Base-by-base conservation (phyloP, 2,888 invertebrate species). In the Lithophane socia region DNA sequence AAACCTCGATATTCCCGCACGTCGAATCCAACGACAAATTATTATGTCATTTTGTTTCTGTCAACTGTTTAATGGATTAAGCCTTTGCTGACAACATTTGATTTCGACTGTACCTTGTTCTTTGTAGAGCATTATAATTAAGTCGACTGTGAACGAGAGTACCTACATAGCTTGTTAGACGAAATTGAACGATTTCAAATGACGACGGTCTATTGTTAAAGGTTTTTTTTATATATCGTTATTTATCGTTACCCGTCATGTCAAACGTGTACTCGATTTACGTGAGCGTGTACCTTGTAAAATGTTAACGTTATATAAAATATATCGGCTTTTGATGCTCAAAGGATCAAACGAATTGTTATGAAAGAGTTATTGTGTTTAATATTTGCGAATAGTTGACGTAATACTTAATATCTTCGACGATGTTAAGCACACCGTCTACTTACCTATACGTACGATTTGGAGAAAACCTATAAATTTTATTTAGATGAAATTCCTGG, bases 11-110 rank as follows among this genome's bases (percentile, higher is more conserved):
- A 85, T 78, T 84, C 80, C 80, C 75, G 78, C 84, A 86, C 84
- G 87, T 86, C 83, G 85, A 88, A 87, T 87, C 85, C 86, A 86
- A 89, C 90, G 91, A 90, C 91, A 91, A 91, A 92, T 92, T 92
- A 93, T 93, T 92, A 92, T 92, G 91, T 91, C 90, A 90, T 92
- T 93, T 92, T 92, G 92, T 92, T 91, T 90, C 92, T 91, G 92
- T 91, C 91, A 90, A 86, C 89, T 83, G 80, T 87, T 88, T 90
- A 92, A 92, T 91, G 87, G 91, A 92, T 91, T 88, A 87, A 89
- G 89, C 85, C 89, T 85, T 90, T 87, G 85, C 82, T 75, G 84
- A 75, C 77, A 82, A 81, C 83, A 81, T 88, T 89, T 89, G 85
- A 88, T 88, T 86, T 84, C 79, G 71, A 73, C 74, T 66, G 81